Conservation (phyloP, 2,797 vertebrate species). For the Sebastes matsubarae region DNA sequence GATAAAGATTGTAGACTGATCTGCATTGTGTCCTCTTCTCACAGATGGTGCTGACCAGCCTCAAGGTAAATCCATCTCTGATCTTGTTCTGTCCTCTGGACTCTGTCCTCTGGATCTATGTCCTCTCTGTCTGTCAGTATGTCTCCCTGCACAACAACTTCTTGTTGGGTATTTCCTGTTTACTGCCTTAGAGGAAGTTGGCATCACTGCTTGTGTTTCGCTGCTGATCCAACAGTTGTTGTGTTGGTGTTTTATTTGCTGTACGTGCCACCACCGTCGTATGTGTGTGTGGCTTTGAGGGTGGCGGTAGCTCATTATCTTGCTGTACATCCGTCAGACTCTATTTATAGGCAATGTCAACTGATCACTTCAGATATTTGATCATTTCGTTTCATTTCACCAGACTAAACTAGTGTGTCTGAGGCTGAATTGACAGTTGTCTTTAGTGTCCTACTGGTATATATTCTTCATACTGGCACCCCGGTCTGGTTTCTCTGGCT, state of each 20-base stretch:
- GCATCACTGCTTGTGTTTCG: background rate
- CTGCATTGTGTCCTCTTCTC: background rate
- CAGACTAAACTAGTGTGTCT: background rate
- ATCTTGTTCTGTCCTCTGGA: background rate
- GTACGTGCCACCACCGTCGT: background rate
- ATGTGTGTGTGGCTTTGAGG: background rate
- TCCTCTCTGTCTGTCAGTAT: no score
- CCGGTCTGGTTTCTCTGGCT: constrained; percentile 55
- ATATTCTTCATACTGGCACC: background rate
- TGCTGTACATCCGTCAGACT: no score
- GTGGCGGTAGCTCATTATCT: background rate
- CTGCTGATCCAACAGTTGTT: background rate
- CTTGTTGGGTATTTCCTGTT: constrained; percentile 12
- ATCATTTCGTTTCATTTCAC: no score
- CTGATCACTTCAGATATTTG: background rate
- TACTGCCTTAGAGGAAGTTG: background rate
- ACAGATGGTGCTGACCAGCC: constrained; percentile 58
- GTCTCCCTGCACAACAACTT: background rate
- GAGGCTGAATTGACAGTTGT: background rate
- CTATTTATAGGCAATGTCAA: background rate
- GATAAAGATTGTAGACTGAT: background rate
- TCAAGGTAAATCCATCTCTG: constrained; percentile 61
- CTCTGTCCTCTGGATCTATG: no score
- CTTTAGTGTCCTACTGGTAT: background rate
- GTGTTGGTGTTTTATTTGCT: background rate